These are phyloP conservation scores for Melanotaenia parkinsoni DNA, from an alignment of 2,797 vertebrate species.

Conservation along the genomic window DNA sequence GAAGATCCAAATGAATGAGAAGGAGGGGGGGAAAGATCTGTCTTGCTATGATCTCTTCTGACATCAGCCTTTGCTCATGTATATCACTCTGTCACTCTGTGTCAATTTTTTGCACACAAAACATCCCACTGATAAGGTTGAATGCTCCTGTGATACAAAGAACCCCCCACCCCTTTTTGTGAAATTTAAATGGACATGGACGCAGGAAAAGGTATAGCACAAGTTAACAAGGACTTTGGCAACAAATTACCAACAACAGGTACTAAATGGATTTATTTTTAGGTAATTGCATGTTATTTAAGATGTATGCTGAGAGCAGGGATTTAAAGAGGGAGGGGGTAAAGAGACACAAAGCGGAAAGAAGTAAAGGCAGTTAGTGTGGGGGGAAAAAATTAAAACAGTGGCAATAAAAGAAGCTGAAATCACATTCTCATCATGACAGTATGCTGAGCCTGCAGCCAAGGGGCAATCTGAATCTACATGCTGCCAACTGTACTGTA, in stretches of 20 bases:
- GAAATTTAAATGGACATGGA: slow-evolving; percentile 68
- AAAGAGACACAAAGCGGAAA: neutral
- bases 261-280: slow-evolving; percentile 63
- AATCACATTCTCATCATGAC: slow-evolving; percentile 59
- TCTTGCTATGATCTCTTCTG: slow-evolving; percentile 70
- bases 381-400: slow-evolving; percentile 10
- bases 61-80: slow-evolving; percentile 75
- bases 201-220: slow-evolving; percentile 44
- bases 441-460: slow-evolving; percentile 60
- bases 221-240: slow-evolving; percentile 59
- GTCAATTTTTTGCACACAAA: slow-evolving; percentile 69
- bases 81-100: slow-evolving; percentile 69
- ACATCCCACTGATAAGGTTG: slow-evolving; percentile 74
- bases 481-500: slow-evolving; percentile 48
- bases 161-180: slow-evolving; percentile 32
- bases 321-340: neutral
- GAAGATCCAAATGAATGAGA: slow-evolving; percentile 36
- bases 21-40: slow-evolving; percentile 27
- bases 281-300: slow-evolving; percentile 69
- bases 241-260: slow-evolving; percentile 50
- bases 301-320: slow-evolving; percentile 16
- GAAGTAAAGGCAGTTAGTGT: slow-evolving; percentile 1
- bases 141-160: slow-evolving; percentile 66
- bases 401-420: slow-evolving; percentile 24
- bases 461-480: slow-evolving; percentile 46